These are phyloP conservation scores for Oreotragus oreotragus DNA, from an alignment of 2,113 vertebrate species.

Conservation along the genomic window DNA sequence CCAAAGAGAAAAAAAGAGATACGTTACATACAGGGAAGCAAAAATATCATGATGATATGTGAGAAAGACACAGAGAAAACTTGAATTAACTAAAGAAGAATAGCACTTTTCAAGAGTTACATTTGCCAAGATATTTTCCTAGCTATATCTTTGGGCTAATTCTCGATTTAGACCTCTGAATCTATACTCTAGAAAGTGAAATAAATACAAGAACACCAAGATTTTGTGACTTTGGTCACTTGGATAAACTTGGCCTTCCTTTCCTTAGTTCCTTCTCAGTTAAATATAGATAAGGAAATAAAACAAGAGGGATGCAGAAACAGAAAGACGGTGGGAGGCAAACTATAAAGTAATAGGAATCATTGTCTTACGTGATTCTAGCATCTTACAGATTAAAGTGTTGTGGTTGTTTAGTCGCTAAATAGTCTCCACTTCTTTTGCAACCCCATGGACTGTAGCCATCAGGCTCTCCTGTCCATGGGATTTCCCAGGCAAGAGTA, in stretches of 20 bases:
- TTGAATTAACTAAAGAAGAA: background rate
- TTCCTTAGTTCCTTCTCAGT: background rate
- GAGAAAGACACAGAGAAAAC: background rate
- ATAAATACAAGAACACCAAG: constrained; percentile 1
- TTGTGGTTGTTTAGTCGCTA: background rate
- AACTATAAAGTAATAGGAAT: background rate
- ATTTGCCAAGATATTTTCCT: background rate
- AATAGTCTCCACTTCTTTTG: background rate
- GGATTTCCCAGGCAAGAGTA: background rate
- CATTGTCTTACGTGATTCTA: background rate
- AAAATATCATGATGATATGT: background rate
- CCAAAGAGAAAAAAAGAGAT: background rate
- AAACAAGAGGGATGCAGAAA: background rate
- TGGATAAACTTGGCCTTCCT: background rate
- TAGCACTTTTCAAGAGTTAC: background rate
- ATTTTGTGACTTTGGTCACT: background rate
- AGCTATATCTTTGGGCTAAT: background rate
- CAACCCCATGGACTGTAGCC: background rate
- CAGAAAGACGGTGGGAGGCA: background rate
- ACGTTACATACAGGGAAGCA: background rate
- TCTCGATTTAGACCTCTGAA: background rate
- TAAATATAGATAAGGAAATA: constrained; percentile 43
- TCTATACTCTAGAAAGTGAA: background rate
- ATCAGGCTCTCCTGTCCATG: background rate
- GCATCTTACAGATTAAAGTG: background rate